Evolutionary conservation across 2,888 invertebrate genomes (phyloP).

Genomic region (Stictocephala bisonia): DNA sequence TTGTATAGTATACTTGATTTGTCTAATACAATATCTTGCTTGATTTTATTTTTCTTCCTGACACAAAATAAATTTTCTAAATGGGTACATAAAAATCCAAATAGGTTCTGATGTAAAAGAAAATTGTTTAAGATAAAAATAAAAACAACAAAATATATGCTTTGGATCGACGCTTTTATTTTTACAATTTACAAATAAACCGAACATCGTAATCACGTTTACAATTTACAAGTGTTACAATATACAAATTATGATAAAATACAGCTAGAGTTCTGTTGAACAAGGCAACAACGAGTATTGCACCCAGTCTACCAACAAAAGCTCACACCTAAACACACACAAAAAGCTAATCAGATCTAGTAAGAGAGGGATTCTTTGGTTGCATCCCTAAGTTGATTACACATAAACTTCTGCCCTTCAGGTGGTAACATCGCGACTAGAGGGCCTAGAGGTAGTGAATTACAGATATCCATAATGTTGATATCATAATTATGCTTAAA

Average conservation of each 20-base stretch:
- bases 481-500: too few relatives aligned
- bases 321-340: conserved; percentile 14
- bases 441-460: conserved; percentile 14
- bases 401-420: not conserved
- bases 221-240: conserved; percentile 4
- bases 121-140: too few relatives aligned
- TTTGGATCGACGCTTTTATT: too few relatives aligned
- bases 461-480: not conserved
- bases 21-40: too few relatives aligned
- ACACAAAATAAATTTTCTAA: too few relatives aligned
- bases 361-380: conserved; percentile 3
- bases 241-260: conserved; percentile 12
- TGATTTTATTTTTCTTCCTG: too few relatives aligned
- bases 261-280: not conserved
- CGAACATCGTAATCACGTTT: too few relatives aligned
- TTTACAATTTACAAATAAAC: too few relatives aligned
- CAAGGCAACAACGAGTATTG: conserved; percentile 25
- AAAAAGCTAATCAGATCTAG: not conserved
- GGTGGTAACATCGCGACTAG: conserved; percentile 28
- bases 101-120: too few relatives aligned
- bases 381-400: conserved; percentile 15
- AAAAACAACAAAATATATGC: too few relatives aligned
- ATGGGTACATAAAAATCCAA: too few relatives aligned
- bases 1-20: too few relatives aligned
- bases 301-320: conserved; percentile 23